A percentile compares a stretch with the other conserved stretches of the same genome.
These are phyloP conservation scores for Macrobrachium nipponense DNA, from an alignment of 1,140 invertebrate genomes.

Conservation along the genomic window DNA sequence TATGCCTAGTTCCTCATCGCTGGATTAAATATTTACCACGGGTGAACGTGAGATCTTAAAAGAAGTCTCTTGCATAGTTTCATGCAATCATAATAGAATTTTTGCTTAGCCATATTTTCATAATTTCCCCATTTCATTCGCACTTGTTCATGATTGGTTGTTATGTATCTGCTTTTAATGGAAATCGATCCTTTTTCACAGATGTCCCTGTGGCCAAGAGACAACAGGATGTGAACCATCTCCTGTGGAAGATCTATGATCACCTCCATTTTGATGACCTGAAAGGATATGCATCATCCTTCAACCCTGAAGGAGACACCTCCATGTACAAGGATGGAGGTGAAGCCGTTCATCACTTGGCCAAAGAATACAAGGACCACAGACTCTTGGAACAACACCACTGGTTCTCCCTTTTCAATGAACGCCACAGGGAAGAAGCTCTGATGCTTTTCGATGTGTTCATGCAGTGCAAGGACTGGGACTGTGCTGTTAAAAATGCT, in stretches of 20 bases:
- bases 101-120: not conserved
- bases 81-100: too few relatives aligned
- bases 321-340: conserved; percentile 27
- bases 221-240: conserved; percentile 42
- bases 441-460: conserved; percentile 35
- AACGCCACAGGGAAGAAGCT: conserved; percentile 33
- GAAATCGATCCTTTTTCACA: not conserved
- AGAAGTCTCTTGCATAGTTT: too few relatives aligned
- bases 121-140: not conserved
- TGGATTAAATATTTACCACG: too few relatives aligned
- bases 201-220: not conserved
- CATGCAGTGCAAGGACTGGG: conserved; percentile 28
- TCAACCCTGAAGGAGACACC: conserved; percentile 1
- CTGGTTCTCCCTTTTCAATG: conserved; percentile 56
- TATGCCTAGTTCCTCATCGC: too few relatives aligned
- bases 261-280: conserved; percentile 13
- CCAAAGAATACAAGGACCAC: conserved; percentile 29
- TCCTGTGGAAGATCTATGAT: conserved; percentile 38
- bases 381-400: conserved; percentile 32
- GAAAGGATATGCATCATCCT: conserved; percentile 6
- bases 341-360: not conserved
- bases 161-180: too few relatives aligned
- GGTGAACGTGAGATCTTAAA: too few relatives aligned
- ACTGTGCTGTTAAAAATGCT: conserved; percentile 27
- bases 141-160: too few relatives aligned